Base-by-base conservation (phyloP, 1,140 invertebrate species). In the Lepidostoma basale region DNA sequence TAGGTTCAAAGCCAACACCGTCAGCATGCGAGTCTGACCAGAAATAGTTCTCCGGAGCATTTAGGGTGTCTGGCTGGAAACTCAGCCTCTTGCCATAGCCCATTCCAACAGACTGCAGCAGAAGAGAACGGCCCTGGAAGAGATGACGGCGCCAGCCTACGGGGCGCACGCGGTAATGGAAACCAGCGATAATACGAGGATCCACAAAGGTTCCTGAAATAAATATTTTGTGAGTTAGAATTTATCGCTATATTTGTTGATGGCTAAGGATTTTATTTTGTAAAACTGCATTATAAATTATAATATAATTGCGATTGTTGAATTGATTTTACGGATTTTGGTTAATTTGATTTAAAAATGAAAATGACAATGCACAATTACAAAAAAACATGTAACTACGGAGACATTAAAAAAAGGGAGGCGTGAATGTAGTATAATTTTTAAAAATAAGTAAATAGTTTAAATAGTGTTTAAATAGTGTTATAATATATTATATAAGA, bases 1-100 rank as follows among this genome's bases (percentile, higher is more conserved):
- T 82, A 0, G 88, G 82, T 73, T 88, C 86, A 75, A 93, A 87
- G 20, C 88, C 91, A 64, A 88, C 82, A 22, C 91, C 91, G 70
- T 90, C 88, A 1, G 88, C 85, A 74, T 89, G 85, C 42, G 87
- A 90, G 78, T 93, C 91, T n/a, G 89, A 90, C 89, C 90, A 92
- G 75, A 93, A 89, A 74, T 85, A 89, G 76, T 90, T 89, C 70
- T 87, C 85, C 59, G 88, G 87, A 20, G 84, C 78, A 69, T 91
- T 88, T 16, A 88, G 77, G 28, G 84, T 86, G 45, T 90, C 85
- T 0, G 89, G 86, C 71, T 87, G 83, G 77, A 93, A 92, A 5
- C 89, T 91, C 20, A 93, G 80, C 23, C 90, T 81, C 75, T 92
- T 92, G 6, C 89, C 90, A 74, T 92, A 93, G 16, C 91, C 91